Evolutionary conservation across 2,797 vertebrate species (phyloP), one percentile per base, ranked within the genome.

Genomic region (Diceros bicornis): DNA sequence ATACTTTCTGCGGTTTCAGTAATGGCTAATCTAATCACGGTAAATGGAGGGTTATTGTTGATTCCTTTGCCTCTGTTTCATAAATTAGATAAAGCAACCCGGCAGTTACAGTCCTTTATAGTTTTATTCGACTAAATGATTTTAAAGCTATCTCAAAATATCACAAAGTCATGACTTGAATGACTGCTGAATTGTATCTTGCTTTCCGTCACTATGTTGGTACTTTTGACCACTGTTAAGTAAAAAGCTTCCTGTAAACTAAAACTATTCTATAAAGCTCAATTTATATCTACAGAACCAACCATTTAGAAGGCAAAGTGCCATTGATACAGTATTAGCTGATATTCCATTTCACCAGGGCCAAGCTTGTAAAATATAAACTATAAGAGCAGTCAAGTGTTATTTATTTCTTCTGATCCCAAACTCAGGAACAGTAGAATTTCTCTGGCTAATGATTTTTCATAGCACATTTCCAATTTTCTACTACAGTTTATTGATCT

Each of bases 11-110:
- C 27, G 77, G 97, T 98, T 98, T 98, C 97, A 97, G 94, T 94
- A 98, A 98, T 68, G 75, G 95, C 96, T 98, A 98, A 98, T 98
- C 96, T 98, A 98, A 98, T 98, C 97, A 98, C 75, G 90, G 96
- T 95, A 97, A 98, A 98, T 94, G 96, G 97, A 98, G 95, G 84
- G 77, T 98, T 99, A 97, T 97, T 98, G 98, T 97, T 98, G 98
- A 98, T 98, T 98, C 96, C 96, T 96, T 98, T 97, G 97, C 95
- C 95, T 98, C 93, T 95, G 96, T 97, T 97, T 97, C 97, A 98
- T 98, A 98, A 98, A 99, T 98, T 98, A 98, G 96, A 98, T 98
- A 98, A 98, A 98, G 96, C 96, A 96, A 98, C 93, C 96, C 98
- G 98, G 97, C 98, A 99, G 97, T 96, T 98, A 97, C 74, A 97